Conservation (phyloP, 2,113 vertebrate species). For the Geothlypis trichas region DNA sequence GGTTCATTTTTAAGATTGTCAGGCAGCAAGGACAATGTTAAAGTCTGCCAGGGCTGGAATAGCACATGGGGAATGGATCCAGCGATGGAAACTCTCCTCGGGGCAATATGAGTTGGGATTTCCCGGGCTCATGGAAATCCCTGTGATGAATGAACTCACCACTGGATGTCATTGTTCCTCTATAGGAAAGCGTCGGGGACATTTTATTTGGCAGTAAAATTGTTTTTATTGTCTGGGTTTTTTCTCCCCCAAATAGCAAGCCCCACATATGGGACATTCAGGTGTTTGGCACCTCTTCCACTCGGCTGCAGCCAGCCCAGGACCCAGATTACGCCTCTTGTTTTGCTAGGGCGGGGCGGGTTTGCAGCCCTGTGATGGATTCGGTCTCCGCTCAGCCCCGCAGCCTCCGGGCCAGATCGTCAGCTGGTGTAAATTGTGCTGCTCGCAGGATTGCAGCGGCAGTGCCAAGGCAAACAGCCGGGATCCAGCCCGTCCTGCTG, state of each 20-base stretch:
- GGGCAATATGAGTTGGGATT: background rate
- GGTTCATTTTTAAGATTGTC: background rate
- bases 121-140: background rate
- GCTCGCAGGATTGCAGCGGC: background rate
- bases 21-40: background rate
- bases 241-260: background rate
- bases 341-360: conserved; percentile 47
- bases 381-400: background rate
- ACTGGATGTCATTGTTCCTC: conserved; percentile 78
- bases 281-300: conserved; percentile 44
- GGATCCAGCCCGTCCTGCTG: background rate
- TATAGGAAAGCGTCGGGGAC: conserved; percentile 24
- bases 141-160: conserved; percentile 61
- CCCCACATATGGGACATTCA: conserved; percentile 12
- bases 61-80: background rate
- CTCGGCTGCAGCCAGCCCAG: conserved; percentile 6
- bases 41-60: background rate
- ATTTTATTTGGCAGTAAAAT: conserved; percentile 28
- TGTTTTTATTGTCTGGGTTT: background rate
- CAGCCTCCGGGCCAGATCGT: background rate
- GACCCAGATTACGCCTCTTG: conserved; percentile 13
- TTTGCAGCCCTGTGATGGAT: background rate
- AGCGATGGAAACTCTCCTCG: background rate
- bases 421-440: conserved; percentile 36
- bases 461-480: background rate